Base-by-base conservation (phyloP, 2,888 invertebrate genomes). In the Andrena bicolor region DNA sequence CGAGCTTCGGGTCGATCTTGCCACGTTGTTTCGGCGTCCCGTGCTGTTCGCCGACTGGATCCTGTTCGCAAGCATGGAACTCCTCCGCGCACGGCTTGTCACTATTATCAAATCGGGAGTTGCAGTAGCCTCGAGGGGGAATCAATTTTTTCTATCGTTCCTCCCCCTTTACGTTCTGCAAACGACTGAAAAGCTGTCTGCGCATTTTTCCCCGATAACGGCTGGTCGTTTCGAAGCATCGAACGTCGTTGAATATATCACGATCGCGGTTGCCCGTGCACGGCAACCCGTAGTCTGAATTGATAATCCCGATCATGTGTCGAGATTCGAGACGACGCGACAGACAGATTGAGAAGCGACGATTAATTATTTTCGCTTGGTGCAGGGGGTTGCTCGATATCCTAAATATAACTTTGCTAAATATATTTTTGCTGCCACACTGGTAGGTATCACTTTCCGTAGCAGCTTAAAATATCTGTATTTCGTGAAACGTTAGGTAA, bases 1-100 rank as follows among this genome's bases (percentile, higher is more conserved):
- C 86, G 86, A 87, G 79, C 85, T 26, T 7, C 32, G 66, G 82
- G 83, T 84, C 86, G 68, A 84, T 87, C 70, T 87, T 82, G 82
- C 80, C 78, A 73, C 65, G 79, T 66, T 71, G 80, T 83, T 86
- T 81, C 69, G 71, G 26, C 41, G 56, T 68, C 48, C 65, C 53
- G 51, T 58, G n/a, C 13, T 26, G 30, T 51, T 56, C 51, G 23
- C 63, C 53, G n/a, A 28, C 26, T 56, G 56, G 8, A 56, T 56
- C 56, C 10, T 26, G 56, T 60, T 64, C 35, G 16, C 30, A 28
- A 70, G 13, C n/a, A 32, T 32, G 10, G 30, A 53, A 48, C 23
- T 56, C 28, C 16, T 8, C 28, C 66, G 16, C 5, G 32, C 16
- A 3, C 10, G 30, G 2, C 6, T 16, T n/a, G n/a, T 23, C 26